Evolutionary conservation across 35 echinoderm and acorn worm species (phyloP).

Genomic region (Eucidaris tribuloides): DNA sequence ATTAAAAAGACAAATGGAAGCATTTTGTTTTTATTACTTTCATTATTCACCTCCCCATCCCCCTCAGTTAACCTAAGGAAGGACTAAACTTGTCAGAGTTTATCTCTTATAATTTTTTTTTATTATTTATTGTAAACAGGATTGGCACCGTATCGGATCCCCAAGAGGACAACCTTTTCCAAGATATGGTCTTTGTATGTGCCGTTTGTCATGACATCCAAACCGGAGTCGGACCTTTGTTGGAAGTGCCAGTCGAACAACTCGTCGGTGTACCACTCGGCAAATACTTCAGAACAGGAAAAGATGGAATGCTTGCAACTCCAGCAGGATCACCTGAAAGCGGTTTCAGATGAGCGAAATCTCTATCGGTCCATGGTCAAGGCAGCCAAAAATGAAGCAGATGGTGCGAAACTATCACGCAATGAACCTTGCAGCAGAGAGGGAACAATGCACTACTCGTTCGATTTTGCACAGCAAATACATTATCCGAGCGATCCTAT

Average conservation of each 20-base stretch:
- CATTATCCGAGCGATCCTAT: slow-evolving; percentile 49
- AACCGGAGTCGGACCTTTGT: slow-evolving; percentile 50
- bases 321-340: slow-evolving; percentile 39
- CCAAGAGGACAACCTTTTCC: slow-evolving; percentile 10
- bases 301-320: neutral
- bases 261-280: neutral
- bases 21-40: too few species aligned
- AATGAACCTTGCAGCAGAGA: slow-evolving; percentile 9
- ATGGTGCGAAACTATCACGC: slow-evolving; percentile 5
- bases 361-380: slow-evolving; percentile 9
- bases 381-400: neutral
- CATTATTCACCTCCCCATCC: too few species aligned
- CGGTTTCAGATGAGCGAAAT: slow-evolving; percentile 9
- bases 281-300: neutral
- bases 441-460: slow-evolving; percentile 42
- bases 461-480: slow-evolving; percentile 77
- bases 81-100: too few species aligned
- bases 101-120: too few species aligned
- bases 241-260: slow-evolving; percentile 63
- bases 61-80: too few species aligned
- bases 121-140: neutral
- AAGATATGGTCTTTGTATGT: slow-evolving; percentile 29
- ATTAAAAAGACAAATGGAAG: too few species aligned
- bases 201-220: slow-evolving; percentile 38
- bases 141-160: neutral